A percentile compares a stretch with the other conserved stretches of the same genome.
These are phyloP conservation scores for Brienomyrus brachyistius DNA, from an alignment of 2,113 vertebrate species.

Conservation along the genomic window DNA sequence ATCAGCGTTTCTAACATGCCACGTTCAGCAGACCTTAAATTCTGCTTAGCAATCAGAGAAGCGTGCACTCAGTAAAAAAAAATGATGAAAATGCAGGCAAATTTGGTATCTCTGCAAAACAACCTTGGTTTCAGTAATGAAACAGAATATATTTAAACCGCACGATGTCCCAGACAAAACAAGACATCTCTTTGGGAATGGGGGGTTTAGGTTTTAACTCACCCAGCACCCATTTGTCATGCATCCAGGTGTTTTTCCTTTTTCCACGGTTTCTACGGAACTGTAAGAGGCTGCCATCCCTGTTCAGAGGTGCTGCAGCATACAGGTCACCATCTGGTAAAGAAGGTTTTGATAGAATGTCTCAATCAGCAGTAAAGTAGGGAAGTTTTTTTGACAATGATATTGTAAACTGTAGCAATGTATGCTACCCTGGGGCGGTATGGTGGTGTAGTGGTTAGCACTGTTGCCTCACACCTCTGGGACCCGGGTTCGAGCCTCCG, in stretches of 20 bases:
- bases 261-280: conserved; percentile 54
- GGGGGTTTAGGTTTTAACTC: not conserved
- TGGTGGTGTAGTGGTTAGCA: too few relatives aligned
- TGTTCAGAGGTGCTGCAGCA: conserved; percentile 51
- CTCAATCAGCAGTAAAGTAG: not conserved
- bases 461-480: too few relatives aligned
- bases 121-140: not conserved
- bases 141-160: not conserved
- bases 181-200: not conserved
- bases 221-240: conserved; percentile 59
- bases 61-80: not conserved
- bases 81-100: not conserved
- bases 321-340: conserved; percentile 60
- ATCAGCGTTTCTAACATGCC: not conserved
- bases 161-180: not conserved
- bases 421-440: not conserved
- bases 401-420: not conserved
- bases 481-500: too few relatives aligned
- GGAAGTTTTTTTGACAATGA: not conserved
- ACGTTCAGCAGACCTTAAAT: not conserved
- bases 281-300: conserved; percentile 48
- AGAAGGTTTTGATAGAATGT: not conserved
- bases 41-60: not conserved
- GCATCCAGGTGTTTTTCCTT: conserved; percentile 56
- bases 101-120: not conserved